Conservation (phyloP, 2,113 vertebrate species). For the Psilopogon haemacephalus region DNA sequence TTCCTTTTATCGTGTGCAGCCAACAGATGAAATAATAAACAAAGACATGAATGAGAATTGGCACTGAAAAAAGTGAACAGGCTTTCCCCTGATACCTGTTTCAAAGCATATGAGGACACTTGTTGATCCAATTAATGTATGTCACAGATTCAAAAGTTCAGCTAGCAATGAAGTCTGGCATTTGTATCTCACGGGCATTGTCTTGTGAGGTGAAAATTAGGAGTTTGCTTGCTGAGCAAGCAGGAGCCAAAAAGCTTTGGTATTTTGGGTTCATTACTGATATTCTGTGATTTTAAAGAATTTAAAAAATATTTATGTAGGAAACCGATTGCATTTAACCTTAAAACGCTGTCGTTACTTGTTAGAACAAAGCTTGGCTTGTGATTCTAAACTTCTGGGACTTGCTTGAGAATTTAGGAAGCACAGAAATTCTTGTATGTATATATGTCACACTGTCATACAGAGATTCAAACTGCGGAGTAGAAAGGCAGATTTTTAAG, state of each 20-base stretch:
- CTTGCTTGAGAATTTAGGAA: background rate
- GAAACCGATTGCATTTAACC: background rate
- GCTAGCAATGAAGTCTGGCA: background rate
- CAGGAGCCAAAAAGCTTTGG: background rate
- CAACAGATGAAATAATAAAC: background rate
- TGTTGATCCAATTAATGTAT: background rate
- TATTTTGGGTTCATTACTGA: background rate
- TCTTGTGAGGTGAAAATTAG: background rate
- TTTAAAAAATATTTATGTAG: background rate
- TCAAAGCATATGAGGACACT: background rate
- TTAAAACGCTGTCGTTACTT: background rate
- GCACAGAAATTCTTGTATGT: background rate
- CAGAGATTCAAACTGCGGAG: background rate
- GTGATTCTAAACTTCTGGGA: background rate
- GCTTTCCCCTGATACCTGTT: background rate
- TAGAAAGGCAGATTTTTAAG: background rate
- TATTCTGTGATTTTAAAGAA: background rate
- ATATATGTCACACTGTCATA: background rate
- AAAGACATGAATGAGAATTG: background rate
- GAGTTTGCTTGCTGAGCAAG: background rate
- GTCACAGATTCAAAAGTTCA: background rate
- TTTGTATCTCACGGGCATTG: background rate
- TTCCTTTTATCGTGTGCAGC: background rate
- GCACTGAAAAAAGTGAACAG: background rate
- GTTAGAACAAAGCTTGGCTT: background rate